phyloP scores from a whole-genome alignment of 2,113 vertebrate species.

The Eleginops maclovinus region DNA sequence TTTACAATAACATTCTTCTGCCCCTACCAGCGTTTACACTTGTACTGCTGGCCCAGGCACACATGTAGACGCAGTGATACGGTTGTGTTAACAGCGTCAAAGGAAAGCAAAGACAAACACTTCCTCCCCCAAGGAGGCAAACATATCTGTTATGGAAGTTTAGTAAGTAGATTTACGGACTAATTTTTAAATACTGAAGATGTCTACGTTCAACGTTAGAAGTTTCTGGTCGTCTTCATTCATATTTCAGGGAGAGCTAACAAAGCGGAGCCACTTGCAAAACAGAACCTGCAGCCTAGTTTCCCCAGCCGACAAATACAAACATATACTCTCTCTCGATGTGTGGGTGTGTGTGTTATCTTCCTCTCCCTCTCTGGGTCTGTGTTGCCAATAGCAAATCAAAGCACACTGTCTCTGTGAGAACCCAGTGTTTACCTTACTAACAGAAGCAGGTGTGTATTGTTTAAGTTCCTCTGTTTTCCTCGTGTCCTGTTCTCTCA shows the following conservation, averaged over 20 bases:
- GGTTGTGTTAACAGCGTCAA: neutral
- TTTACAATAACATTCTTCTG: slow-evolving; percentile 38
- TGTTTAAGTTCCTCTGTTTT: slow-evolving; percentile 53
- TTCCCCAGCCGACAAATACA: slow-evolving; percentile 45
- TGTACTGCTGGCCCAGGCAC: neutral
- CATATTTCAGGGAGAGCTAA: slow-evolving; percentile 20
- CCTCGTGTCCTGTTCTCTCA: slow-evolving; percentile 32
- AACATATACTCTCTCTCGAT: slow-evolving; percentile 16
- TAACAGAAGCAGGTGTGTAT: slow-evolving; percentile 73
- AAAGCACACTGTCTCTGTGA: slow-evolving; percentile 63
- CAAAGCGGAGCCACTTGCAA: slow-evolving; percentile 17
- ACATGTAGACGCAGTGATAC: neutral
- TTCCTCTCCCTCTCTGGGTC: slow-evolving; percentile 15
- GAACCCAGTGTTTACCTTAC: slow-evolving; percentile 70
- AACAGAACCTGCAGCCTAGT: slow-evolving; percentile 45
- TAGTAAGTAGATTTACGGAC: neutral
- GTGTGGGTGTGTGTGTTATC: slow-evolving; percentile 2
- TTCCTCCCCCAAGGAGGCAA: neutral
- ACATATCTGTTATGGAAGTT: neutral
- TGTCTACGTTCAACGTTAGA: neutral
- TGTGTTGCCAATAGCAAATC: slow-evolving; percentile 67
- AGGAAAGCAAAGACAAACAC: neutral
- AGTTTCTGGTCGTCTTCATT: slow-evolving; percentile 6
- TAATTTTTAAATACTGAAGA: neutral
- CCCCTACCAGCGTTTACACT: slow-evolving; percentile 11